Evolutionary conservation across 1,140 invertebrate genomes (phyloP).

Genomic region (Nylanderia fulva): DNA sequence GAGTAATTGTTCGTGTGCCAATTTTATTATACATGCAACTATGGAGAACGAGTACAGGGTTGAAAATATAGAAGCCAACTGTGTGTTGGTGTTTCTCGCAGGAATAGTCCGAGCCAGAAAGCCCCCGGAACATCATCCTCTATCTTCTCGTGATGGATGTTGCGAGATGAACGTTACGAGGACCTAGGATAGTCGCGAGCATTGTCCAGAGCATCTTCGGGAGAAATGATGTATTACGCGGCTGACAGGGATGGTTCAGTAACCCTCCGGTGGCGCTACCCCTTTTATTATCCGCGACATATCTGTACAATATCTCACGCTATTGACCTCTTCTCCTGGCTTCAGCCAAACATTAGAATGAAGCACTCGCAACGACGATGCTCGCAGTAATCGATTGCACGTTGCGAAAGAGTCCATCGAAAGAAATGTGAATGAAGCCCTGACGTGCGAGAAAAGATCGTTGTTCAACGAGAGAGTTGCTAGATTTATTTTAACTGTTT

Average conservation of each 20-base stretch:
- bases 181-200: neutral
- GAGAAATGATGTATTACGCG: slow-evolving; percentile 60
- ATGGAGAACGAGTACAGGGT: neutral
- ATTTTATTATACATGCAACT: slow-evolving; percentile 8
- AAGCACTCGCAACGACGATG: slow-evolving; percentile 8
- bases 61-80: slow-evolving; percentile 21
- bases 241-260: slow-evolving; percentile 57
- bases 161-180: slow-evolving; percentile 11
- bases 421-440: slow-evolving; percentile 32
- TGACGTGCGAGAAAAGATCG: neutral
- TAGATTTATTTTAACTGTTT: neutral
- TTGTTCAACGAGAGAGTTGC: neutral
- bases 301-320: slow-evolving; percentile 62
- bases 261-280: slow-evolving; percentile 67
- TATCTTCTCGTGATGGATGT: slow-evolving; percentile 16
- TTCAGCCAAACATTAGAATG: neutral
- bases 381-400: slow-evolving; percentile 40
- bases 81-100: neutral
- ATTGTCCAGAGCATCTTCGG: slow-evolving; percentile 11
- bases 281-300: slow-evolving; percentile 74
- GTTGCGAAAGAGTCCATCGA: neutral
- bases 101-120: slow-evolving; percentile 10
- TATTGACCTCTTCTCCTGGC: slow-evolving; percentile 58
- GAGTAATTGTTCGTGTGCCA: neutral
- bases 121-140: neutral